Conservation (phyloP, 2,888 invertebrate genomes). For the Tridacna crocea region DNA sequence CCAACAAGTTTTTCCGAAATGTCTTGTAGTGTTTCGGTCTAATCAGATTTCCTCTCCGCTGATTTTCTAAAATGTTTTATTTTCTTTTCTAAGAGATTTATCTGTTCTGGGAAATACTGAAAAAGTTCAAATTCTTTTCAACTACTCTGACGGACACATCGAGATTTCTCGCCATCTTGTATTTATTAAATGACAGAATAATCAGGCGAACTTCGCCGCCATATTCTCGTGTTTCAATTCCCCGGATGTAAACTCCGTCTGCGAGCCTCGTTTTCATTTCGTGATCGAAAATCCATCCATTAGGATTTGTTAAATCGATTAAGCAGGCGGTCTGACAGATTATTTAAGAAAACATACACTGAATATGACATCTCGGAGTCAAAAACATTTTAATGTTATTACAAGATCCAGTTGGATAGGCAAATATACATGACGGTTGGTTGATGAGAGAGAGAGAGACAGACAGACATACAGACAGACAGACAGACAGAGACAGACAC, state of each 20-base stretch:
- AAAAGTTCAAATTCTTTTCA: no score
- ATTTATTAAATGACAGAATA: constrained; percentile 29
- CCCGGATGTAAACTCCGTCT: constrained; percentile 40
- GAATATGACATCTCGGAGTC: constrained; percentile 39
- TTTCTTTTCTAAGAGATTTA: no score
- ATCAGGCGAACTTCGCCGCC: constrained; percentile 42
- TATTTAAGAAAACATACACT: constrained; percentile 57
- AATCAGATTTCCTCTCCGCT: no score
- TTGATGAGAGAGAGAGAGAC: not conserved
- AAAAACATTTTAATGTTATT: constrained; percentile 37
- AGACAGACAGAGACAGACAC: not conserved
- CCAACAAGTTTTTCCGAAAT: no score
- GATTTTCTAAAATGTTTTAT: no score
- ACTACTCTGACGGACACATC: no score
- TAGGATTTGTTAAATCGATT: constrained; percentile 16
- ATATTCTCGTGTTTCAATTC: constrained; percentile 39
- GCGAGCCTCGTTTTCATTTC: constrained; percentile 29
- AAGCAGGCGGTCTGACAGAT: constrained; percentile 42
- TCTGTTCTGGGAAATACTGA: no score
- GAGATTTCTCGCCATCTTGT: no score
- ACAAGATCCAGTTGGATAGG: not conserved
- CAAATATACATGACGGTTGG: not conserved
- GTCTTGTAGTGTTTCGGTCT: no score
- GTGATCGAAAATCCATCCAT: constrained; percentile 29
- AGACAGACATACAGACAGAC: not conserved